Conservation (phyloP, 2,888 invertebrate genomes). For the Rhingia campestris region DNA sequence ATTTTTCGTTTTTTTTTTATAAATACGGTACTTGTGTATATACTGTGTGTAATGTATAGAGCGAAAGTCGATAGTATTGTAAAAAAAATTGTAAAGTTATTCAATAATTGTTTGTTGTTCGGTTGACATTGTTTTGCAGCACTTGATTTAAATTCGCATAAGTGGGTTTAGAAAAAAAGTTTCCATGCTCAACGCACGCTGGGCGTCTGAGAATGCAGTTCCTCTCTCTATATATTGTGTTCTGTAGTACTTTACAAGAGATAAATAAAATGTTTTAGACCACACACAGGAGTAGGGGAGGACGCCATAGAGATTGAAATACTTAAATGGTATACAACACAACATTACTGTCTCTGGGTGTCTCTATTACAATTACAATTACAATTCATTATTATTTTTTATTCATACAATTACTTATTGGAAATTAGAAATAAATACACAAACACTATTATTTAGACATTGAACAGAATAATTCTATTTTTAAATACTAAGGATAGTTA, state of each 20-base stretch:
- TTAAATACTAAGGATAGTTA: constrained; percentile 48
- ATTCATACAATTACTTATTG: constrained; percentile 38
- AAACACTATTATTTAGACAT: constrained; percentile 42
- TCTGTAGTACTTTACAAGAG: constrained; percentile 40
- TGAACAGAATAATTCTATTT: constrained; percentile 49
- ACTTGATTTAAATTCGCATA: constrained; percentile 78
- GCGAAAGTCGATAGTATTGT: constrained; percentile 52
- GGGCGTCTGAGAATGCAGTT: constrained; percentile 33
- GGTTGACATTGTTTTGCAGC: constrained; percentile 72
- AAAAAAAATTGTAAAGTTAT: constrained; percentile 66
- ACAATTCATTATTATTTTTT: not conserved
- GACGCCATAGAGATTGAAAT: constrained; percentile 59
- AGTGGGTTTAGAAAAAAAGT: not conserved
- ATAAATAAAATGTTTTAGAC: constrained; percentile 49
- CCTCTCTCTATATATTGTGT: constrained; percentile 1
- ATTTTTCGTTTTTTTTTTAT: not conserved
- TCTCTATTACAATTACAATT: constrained; percentile 20
- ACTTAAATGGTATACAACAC: constrained; percentile 66
- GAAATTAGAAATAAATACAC: constrained; percentile 67
- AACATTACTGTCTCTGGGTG: constrained; percentile 27
- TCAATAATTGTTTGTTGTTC: constrained; percentile 31
- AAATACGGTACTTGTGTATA: constrained; percentile 36
- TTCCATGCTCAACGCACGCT: constrained; percentile 7
- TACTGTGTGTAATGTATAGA: constrained; percentile 47
- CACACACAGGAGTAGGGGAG: constrained; percentile 32